Evolutionary conservation across 2,888 invertebrate genomes (phyloP), one percentile per base, ranked within the genome.

Genomic region (Calephelis perditalis): DNA sequence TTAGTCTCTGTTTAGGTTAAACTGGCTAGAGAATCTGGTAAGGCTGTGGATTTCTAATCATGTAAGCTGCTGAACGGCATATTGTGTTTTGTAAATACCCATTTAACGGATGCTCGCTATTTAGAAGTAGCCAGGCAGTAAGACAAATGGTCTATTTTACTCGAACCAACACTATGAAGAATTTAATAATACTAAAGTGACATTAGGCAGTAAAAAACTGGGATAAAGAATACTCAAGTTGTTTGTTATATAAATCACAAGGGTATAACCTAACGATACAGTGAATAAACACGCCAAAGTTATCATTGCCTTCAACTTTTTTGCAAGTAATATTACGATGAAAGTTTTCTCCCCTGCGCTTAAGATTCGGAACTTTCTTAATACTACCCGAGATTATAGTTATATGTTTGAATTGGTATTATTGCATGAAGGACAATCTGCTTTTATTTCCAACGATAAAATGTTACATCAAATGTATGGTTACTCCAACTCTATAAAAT

Each of bases 311-410:
- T 71, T 72, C 70, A 76, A 84, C 84, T 85, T 79, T 75, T 77
- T 78, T 77, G 76, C 77, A 80, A 77, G 81, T 78, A 83, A 86
- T 86, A 87, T 85, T 77, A 78, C 77, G 74, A 77, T 71, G 68
- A 70, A 82, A 86, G 73, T 84, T 77, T 77, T 75, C 80, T 76
- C 75, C 76, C 79, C 70, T 69, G 70, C 77, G 79, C 82, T 78
- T 81, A 81, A 80, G 79, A 85, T 84, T 82, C 79, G 78, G 77
- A 89, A 89, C 84, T 89, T 89, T 88, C 81, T 76, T 88, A 88
- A 88, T 89, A 89, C 85, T 78, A 78, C 72, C 72, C 74, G 73
- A 82, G 82, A 86, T 87, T 87, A 85, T 79, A 76, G 81, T 82
- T 84, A 78, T 85, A 82, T 80, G 79, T 73, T 70, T 63, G 65